Evolutionary conservation across 2,113 vertebrate genomes (phyloP).

Genomic region (Irena cyanogastra): DNA sequence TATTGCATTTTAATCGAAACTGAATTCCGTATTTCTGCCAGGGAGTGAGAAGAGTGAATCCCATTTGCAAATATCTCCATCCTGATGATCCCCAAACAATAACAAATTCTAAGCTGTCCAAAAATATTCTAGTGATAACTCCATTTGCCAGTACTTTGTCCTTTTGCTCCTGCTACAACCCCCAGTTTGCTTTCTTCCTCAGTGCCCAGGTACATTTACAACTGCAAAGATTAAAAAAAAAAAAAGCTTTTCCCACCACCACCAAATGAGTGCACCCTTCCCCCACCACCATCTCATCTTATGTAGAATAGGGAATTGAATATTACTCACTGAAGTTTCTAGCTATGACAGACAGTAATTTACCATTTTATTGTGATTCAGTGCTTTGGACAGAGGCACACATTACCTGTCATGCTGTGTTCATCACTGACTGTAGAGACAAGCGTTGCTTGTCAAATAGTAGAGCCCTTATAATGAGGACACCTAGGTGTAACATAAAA

Average conservation of each 20-base stretch:
- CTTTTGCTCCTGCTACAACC: neutral
- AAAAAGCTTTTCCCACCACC: neutral
- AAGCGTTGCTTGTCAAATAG: conserved; percentile 63
- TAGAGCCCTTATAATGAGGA: conserved; percentile 65
- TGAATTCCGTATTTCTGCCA: conserved; percentile 34
- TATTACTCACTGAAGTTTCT: conserved; percentile 64
- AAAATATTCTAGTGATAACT: neutral
- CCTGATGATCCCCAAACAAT: conserved; percentile 3
- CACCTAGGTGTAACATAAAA: conserved; percentile 62
- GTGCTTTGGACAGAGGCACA: conserved; percentile 71
- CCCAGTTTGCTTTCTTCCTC: neutral
- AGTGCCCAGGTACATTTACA: neutral
- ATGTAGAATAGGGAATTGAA: conserved; percentile 64
- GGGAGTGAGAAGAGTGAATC: conserved; percentile 21
- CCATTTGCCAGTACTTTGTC: neutral
- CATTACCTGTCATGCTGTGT: conserved; percentile 70
- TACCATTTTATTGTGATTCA: conserved; percentile 76
- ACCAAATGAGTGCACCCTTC: neutral
- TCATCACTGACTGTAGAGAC: conserved; percentile 64
- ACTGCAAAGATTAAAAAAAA: neutral
- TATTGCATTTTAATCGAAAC: conserved; percentile 56
- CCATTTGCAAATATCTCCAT: conserved; percentile 19
- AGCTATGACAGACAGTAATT: conserved; percentile 74
- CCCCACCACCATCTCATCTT: neutral
- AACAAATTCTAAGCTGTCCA: conserved; percentile 17